Base-by-base conservation (phyloP, 2,797 vertebrate species). In the Gymnoscopelus braueri region DNA sequence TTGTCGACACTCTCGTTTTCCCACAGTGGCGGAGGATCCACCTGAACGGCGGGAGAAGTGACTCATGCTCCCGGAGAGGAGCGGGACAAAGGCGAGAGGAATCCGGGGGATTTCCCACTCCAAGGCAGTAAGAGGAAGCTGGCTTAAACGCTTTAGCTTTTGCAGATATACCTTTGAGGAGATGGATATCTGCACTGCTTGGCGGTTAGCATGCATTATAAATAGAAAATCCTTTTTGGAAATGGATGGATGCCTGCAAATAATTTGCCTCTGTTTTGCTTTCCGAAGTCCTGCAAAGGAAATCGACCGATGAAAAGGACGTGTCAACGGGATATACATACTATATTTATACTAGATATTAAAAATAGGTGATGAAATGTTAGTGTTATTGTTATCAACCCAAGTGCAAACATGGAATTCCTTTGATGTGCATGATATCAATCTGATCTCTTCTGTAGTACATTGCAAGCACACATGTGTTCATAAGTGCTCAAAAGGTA, bases 31-130 rank as follows among this genome's bases (percentile, higher is more conserved):
- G 55, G 78, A 62, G 63, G 79, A 85, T 83, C 76, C 75, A 75
- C 65, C 72, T 71, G 53, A 74, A 74, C 26, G 67, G 73, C 63
- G 64, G 81, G 83, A 83, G 85, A 74, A 79, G 76, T 82, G 77
- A 29, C 73, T 89, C 79, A 78, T 80, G 39, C 77, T 80, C 82
- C 82, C 68, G 32, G 67, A 74, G 73, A 69, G 75, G 60, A 81
- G 66, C 67, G 67, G 73, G 53, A 81, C 86, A 84, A 89, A 90
- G 84, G 80, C 80, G 80, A 77, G 49, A 79, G 88, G 87, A 89
- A 88, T 90, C 88, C 59, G 54, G 75, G 90, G 88, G 82, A 78
- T 90, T 93, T 93, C 88, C 90, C 84, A 80, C 65, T 71, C 68
- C 57, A 77, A 80, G 79, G 80, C 78, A 84, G 80, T 72, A 83